Percentiles rank a stretch among this genome's conserved stretches.
Conservation (phyloP, 2,888 invertebrate genomes). For the Spicauda simplicius region DNA sequence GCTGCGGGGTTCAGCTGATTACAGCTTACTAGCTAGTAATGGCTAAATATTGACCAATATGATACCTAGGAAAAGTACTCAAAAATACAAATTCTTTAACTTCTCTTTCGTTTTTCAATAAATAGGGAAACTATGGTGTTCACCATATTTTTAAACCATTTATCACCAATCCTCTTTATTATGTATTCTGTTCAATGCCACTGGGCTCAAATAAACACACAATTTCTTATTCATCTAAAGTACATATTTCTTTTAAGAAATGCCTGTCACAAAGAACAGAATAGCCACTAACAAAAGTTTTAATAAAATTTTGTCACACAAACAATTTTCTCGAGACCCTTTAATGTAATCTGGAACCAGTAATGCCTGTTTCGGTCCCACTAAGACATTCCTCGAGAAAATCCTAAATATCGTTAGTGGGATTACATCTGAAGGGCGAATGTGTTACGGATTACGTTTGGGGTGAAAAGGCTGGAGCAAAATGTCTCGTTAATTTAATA, state of each 20-base stretch:
- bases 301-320: not conserved
- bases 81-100: too few relatives aligned
- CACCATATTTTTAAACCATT: too few relatives aligned
- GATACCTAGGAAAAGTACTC: not conserved
- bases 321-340: not conserved
- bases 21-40: not conserved
- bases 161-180: too few relatives aligned
- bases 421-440: not conserved
- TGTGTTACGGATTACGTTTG: not conserved
- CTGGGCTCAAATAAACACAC: too few relatives aligned
- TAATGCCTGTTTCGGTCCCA: not conserved
- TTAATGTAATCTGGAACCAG: not conserved
- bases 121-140: too few relatives aligned
- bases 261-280: too few relatives aligned
- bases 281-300: too few relatives aligned
- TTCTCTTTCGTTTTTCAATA: too few relatives aligned
- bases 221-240: too few relatives aligned
- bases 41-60: not conserved
- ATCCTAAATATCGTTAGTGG: slow-evolving; percentile 2
- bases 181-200: too few relatives aligned
- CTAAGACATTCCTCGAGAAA: not conserved
- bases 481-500: slow-evolving; percentile 7
- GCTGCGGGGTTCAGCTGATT: too few relatives aligned
- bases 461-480: not conserved
- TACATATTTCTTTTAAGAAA: too few relatives aligned